Evolutionary conservation across 2,888 invertebrate genomes (phyloP).

Genomic region (Podabrus alpinus): DNA sequence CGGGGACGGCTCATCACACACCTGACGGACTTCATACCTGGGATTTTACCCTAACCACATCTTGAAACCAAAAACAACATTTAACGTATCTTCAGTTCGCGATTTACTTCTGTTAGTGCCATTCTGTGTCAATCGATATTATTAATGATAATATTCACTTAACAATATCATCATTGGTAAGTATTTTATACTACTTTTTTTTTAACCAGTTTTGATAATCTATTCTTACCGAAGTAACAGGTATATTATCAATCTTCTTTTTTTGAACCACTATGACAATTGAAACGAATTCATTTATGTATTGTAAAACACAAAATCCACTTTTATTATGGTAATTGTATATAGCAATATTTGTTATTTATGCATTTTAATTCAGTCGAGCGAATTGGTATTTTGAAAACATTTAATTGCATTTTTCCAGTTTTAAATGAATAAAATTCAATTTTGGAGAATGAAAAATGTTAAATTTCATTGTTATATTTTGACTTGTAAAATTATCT

Average conservation of each 20-base stretch:
- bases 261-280: neutral
- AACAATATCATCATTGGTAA: neutral
- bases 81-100: slow-evolving; percentile 20
- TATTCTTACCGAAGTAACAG: neutral
- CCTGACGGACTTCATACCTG: slow-evolving; percentile 32
- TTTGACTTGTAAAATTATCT: neutral
- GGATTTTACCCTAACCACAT: slow-evolving; percentile 20
- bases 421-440: neutral
- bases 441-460: neutral
- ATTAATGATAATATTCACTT: neutral
- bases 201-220: neutral
- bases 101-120: slow-evolving; percentile 17
- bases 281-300: too few relatives aligned
- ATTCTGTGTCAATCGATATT: neutral
- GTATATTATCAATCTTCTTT: neutral
- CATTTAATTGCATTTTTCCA: slow-evolving; percentile 4
- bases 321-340: neutral
- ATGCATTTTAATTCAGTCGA: neutral
- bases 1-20: slow-evolving; percentile 30
- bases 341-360: neutral
- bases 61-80: slow-evolving; percentile 16
- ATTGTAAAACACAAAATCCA: neutral
- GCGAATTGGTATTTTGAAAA: neutral
- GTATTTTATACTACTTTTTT: neutral
- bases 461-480: neutral